A percentile compares a stretch with the other conserved stretches of the same genome.
Conservation (phyloP, 1,140 invertebrate genomes). For the Caenorhabditis brenneri region DNA sequence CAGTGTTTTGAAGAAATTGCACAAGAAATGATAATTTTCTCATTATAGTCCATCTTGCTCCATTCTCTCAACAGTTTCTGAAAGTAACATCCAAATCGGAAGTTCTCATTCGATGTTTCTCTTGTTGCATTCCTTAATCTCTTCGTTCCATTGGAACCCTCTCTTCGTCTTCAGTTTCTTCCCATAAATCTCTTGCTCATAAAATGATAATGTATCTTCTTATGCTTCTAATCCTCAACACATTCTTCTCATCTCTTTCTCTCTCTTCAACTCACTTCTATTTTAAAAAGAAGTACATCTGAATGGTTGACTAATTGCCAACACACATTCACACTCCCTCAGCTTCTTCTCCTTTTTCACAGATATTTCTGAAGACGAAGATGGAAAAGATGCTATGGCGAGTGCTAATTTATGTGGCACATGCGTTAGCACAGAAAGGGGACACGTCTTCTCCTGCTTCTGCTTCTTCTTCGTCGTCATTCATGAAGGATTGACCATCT, state of each 20-base stretch:
- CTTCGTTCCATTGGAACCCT: too few species aligned
- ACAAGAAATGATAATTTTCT: too few species aligned
- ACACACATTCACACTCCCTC: constrained; percentile 15
- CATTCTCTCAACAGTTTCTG: too few species aligned
- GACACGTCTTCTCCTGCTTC: neutral
- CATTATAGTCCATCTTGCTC: too few species aligned
- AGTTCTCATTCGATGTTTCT: too few species aligned
- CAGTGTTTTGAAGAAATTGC: too few species aligned
- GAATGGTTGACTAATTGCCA: constrained; percentile 38
- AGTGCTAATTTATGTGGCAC: constrained; percentile 42
- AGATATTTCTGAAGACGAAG: constrained; percentile 13
- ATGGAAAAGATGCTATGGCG: neutral
- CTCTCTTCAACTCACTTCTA: neutral
- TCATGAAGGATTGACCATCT: neutral
- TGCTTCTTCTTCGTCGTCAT: neutral
- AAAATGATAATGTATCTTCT: neutral
- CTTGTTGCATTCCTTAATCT: too few species aligned
- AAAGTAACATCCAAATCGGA: too few species aligned
- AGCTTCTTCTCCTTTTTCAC: neutral
- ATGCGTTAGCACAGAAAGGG: neutral
- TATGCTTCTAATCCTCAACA: neutral
- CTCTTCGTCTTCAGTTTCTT: neutral
- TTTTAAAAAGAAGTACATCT: constrained; percentile 26
- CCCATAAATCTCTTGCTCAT: neutral
- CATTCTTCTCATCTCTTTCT: neutral